Base-by-base conservation (phyloP, 1,140 invertebrate genomes). In the Ditylenchus dipsaci region DNA sequence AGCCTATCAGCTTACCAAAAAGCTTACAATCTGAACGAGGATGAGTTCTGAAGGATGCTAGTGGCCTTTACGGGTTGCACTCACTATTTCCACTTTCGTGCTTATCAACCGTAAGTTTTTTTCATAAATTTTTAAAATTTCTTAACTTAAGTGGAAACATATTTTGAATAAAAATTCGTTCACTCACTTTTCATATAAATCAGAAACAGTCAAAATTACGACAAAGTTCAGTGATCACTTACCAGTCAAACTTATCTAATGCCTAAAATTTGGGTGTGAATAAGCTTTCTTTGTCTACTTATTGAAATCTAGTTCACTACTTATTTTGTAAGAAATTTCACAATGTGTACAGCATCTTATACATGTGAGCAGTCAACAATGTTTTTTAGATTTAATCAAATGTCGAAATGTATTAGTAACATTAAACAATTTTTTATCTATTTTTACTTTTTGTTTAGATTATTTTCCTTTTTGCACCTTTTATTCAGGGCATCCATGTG, bases 81-180 rank as follows among this genome's bases (percentile, higher is more conserved):
- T 97, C 3, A 91, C 93, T 97, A 96, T 84, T 95, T 92, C 83
- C 92, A 96, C 80, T 96, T 90, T 84, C 93, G 93, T 84, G 90
- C 91, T 63, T 95, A 90, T 85, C 89, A 91, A 84, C 95, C 92
- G 94, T 96, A 84, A 93, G 91, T 90, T 58, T 58, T 57, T 71
- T 71, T 71, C 17, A 33, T 59, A 11, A 71, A 7, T 65, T 65
- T 13, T 3, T 66, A 3, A 19, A 21, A 56, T 56, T 11, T 63
- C 11, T 53, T 63, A 59, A n/a, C n/a, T n/a, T 15, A 56, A 15
- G 26, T 58, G 23, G 26, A 57, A 57, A n/a, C 21, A n/a, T 63
- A 33, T 0, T 63, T 63, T 43, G 15, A 43, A n/a, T 63, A 21
- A 13, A 56, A 63, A 33, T 15, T 62, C 17, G 19, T 19, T 30